phyloP scores from a whole-genome alignment of 2,888 invertebrate genomes.

The Leistus spinibarbis region DNA sequence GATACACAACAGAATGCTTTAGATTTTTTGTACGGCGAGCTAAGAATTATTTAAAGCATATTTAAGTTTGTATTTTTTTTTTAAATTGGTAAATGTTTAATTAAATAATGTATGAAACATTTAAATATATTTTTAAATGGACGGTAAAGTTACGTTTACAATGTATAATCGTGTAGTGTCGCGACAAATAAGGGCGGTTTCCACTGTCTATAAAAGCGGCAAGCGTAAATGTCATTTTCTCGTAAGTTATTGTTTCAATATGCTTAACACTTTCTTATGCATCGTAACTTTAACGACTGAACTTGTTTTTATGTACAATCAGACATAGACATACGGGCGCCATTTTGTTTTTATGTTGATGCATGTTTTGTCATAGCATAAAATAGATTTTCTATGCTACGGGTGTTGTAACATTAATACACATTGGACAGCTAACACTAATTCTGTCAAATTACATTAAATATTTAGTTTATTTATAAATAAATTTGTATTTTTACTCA shows the following conservation, averaged over 20 bases:
- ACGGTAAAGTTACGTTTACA: not conserved
- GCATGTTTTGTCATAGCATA: not conserved
- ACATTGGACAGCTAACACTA: no score
- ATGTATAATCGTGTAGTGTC: not conserved
- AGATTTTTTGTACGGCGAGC: no score
- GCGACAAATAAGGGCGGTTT: not conserved
- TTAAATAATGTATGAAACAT: no score
- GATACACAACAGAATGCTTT: no score
- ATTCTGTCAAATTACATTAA: no score
- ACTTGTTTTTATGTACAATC: slow-evolving; percentile 19
- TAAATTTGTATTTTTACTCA: no score
- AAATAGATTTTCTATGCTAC: not conserved
- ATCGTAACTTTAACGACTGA: slow-evolving; percentile 41
- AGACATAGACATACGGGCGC: slow-evolving; percentile 31
- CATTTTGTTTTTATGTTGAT: slow-evolving; percentile 28
- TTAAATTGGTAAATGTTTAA: no score
- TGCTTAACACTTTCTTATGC: slow-evolving; percentile 43
- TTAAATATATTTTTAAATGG: no score
- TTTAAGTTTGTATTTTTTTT: no score
- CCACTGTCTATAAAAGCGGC: slow-evolving; percentile 6
- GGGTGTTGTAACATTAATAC: slow-evolving; percentile 3
- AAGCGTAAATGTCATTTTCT: slow-evolving; percentile 54
- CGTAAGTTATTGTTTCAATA: slow-evolving; percentile 54
- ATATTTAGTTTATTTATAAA: no score
- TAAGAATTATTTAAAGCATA: no score